Evolutionary conservation across 2,113 vertebrate genomes (phyloP).

Genomic region (Campylomormyrus numenius): DNA sequence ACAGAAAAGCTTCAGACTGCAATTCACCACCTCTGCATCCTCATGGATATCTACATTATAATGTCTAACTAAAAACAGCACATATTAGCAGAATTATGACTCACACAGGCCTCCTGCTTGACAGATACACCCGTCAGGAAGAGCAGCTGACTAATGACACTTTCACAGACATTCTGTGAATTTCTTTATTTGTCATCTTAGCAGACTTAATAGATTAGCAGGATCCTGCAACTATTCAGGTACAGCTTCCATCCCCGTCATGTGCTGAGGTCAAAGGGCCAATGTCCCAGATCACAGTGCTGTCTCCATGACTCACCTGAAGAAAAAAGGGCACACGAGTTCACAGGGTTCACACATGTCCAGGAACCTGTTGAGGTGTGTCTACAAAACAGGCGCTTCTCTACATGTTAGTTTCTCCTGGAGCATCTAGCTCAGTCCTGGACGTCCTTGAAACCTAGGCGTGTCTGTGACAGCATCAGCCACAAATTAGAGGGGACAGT

Average conservation of each 20-base stretch:
- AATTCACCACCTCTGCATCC: not conserved
- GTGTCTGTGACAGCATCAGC: constrained; percentile 39
- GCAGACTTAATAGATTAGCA: not conserved
- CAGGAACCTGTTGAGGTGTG: not conserved
- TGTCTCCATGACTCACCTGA: not conserved
- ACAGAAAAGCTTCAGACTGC: not conserved
- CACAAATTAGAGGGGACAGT: constrained; percentile 35
- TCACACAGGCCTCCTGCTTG: not conserved
- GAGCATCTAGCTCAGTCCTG: not conserved
- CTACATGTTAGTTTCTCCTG: not conserved
- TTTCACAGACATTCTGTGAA: not conserved
- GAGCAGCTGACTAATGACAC: not conserved
- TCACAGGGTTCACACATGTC: not conserved
- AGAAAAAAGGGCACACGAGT: not conserved
- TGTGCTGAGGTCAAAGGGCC: not conserved
- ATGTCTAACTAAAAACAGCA: too few species aligned
- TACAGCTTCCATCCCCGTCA: not conserved
- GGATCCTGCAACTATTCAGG: not conserved
- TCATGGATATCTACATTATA: not conserved
- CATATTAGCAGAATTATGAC: not conserved
- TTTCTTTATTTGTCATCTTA: not conserved
- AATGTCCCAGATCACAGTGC: not conserved
- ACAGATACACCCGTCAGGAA: not conserved
- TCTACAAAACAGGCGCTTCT: not conserved
- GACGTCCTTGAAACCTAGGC: not conserved